Evolutionary conservation across 2,797 vertebrate species (phyloP), one percentile per base, ranked within the genome.

Genomic region (Lates japonicus): DNA sequence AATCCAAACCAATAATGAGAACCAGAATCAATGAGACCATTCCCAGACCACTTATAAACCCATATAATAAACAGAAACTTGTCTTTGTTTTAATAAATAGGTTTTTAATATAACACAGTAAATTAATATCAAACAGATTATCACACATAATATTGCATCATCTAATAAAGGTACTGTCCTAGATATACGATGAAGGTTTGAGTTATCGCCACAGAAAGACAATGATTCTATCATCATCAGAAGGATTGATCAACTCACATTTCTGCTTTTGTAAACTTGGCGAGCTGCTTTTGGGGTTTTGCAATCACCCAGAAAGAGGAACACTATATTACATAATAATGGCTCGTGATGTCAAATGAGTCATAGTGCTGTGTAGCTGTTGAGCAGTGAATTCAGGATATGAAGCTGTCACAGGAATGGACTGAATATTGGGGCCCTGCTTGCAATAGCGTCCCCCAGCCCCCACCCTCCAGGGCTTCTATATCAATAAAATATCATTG

Each of bases 401-500:
- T 74, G 61, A 84, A 61, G 68, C 75, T 84, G 62, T 86, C 64
- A 65, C 64, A 70, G 42, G 63, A 80, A 82, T 71, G 71, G n/a
- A 80, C 61, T 78, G 80, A 90, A 72, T 85, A 87, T 87, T 63
- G 70, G 41, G 48, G 55, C 58, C 67, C 55, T n/a, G n/a, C 68
- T 52, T 48, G 55, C 48, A 31, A 17, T 33, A 71, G 2, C 17
- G 1, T 14, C 39, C 7, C 49, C 29, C 12, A 6, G 33, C 14
- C 35, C 37, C 35, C 17, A 19, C 29, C 52, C 42, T 66, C 41
- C 59, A 55, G 71, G 62, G 72, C 59, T 49, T 67, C n/a, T 13
- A 20, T n/a, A n/a, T n/a, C n/a, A n/a, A n/a, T n/a, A n/a, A n/a
- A n/a, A n/a, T n/a, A n/a, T n/a, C n/a, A n/a, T n/a, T n/a, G n/a